phyloP scores from a whole-genome alignment of 2,888 invertebrate genomes.

The Oligia latruncula region DNA sequence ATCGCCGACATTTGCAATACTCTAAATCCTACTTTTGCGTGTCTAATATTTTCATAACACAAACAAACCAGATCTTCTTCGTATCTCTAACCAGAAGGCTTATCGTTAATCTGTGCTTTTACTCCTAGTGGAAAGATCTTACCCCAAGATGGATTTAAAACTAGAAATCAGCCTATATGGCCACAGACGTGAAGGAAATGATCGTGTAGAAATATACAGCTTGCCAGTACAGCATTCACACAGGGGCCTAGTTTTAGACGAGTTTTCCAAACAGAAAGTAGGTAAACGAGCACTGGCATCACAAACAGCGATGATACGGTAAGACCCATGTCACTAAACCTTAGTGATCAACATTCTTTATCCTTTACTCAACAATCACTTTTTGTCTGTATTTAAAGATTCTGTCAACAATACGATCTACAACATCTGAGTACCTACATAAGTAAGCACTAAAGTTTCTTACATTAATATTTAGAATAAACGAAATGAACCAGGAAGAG shows the following conservation, averaged over 20 bases:
- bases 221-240: constrained; percentile 76
- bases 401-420: neutral
- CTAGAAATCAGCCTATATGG: constrained; percentile 59
- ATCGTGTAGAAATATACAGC: constrained; percentile 81
- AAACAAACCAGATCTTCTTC: constrained; percentile 26
- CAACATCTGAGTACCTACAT: neutral
- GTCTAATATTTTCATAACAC: constrained; percentile 10
- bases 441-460: constrained; percentile 5
- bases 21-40: constrained; percentile 10
- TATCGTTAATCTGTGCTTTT: constrained; percentile 24
- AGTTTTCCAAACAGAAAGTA: constrained; percentile 89
- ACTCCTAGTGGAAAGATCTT: constrained; percentile 32
- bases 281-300: constrained; percentile 78
- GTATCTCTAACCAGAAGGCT: neutral
- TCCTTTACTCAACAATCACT: constrained; percentile 3
- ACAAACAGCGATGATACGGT: constrained; percentile 71
- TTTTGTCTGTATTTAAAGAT: neutral
- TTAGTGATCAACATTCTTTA: constrained; percentile 44
- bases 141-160: constrained; percentile 49
- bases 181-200: constrained; percentile 60
- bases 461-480: constrained; percentile 20
- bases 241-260: constrained; percentile 84
- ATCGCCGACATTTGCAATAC: neutral
- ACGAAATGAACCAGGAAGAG: constrained; percentile 32
- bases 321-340: constrained; percentile 64